Evolutionary conservation across 2,888 invertebrate species (phyloP).

Genomic region (Aphidoletes aphidimyza): DNA sequence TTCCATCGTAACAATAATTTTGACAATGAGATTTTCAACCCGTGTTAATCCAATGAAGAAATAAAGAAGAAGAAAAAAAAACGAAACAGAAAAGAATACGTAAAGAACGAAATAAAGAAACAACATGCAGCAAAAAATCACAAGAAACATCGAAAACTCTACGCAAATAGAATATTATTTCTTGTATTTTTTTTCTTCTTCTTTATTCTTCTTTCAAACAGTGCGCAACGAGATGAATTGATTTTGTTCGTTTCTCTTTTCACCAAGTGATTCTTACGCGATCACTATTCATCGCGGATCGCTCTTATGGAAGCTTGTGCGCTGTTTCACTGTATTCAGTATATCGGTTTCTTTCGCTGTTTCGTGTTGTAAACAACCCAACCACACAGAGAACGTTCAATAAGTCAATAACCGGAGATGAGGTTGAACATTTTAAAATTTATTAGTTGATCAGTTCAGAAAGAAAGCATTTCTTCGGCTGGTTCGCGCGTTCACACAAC

Average conservation of each 20-base stretch:
- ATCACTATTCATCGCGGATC: neutral
- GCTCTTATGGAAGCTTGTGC: too few species aligned
- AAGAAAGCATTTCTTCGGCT: constrained; percentile 55
- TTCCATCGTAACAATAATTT: constrained; percentile 3
- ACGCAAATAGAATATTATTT: neutral
- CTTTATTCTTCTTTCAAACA: neutral
- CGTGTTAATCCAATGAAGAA: neutral
- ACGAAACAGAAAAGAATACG: neutral
- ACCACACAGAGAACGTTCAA: constrained; percentile 32
- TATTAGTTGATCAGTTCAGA: constrained; percentile 41
- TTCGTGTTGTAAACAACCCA: neutral
- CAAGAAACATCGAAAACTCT: neutral
- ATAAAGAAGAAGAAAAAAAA: constrained; percentile 10
- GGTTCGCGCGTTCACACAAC: neutral
- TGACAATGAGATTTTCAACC: neutral
- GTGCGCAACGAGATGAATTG: neutral
- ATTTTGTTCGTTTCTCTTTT: constrained; percentile 50
- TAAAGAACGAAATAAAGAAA: neutral
- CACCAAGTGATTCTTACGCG: neutral
- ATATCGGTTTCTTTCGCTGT: neutral
- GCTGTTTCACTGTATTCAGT: neutral
- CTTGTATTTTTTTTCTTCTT: too few species aligned
- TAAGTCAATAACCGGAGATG: constrained; percentile 55
- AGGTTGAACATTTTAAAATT: constrained; percentile 52
- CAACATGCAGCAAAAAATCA: neutral